Base-by-base conservation (phyloP, 2,888 invertebrate species). In the Endotricha flammealis region DNA sequence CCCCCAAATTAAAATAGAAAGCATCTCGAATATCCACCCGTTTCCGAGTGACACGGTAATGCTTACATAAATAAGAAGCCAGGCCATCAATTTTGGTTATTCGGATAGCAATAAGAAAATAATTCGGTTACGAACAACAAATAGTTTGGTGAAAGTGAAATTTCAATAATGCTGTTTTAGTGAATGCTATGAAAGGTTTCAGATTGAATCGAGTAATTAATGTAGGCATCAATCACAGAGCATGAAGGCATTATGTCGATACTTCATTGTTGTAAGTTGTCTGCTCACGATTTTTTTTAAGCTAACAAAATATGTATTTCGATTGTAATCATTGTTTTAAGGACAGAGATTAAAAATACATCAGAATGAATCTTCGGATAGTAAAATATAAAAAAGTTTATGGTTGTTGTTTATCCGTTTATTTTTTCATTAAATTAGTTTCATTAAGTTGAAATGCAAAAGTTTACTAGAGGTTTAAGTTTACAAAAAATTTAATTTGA, bases 61-160 rank as follows among this genome's bases (percentile, higher is more conserved):
- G 55, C 67, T 76, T 68, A 70, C 68, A 73, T 72, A 75, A 78
- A 77, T 67, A 68, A 53, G 48, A 63, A 55, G 61, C 56, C 59
- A 44, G 45, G 48, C 62, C 68, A 70, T 72, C 72, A 69, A 73
- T 70, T 74, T 78, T 52, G 53, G 66, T 67, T 69, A 68, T 70
- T 71, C 58, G 60, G 51, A 61, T 55, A 51, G 62, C 66, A 70
- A 68, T 64, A 68, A 68, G 58, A 63, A 59, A 53, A 60, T 51
- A 61, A 58, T 47, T 50, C 53, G 44, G 46, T 53, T 48, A 40
- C 60, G 53, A 60, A 64, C 62, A 61, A 64, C 62, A 69, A 76
- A 72, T 65, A 65, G 54, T 55, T 49, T 49, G 63, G 83, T 76
- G 83, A 83, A 83, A 82, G 83, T 77, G 58, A 68, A 69, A 71